Base-by-base conservation (phyloP, 2,113 vertebrate genomes). In the Rhodinocichla rosea region DNA sequence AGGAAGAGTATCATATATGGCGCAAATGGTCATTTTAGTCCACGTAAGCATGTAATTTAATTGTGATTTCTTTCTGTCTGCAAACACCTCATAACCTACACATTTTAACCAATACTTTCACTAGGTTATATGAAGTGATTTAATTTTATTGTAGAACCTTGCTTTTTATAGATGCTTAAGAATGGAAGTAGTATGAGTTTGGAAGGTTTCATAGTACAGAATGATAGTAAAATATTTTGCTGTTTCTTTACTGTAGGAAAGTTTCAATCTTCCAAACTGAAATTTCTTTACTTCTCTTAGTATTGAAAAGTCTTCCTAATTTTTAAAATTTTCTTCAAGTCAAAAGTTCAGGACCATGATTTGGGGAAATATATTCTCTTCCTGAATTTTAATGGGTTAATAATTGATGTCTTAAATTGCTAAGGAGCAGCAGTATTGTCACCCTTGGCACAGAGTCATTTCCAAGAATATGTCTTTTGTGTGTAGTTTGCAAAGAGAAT, bases 81-180 rank as follows among this genome's bases (percentile, higher is more conserved):
- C 59, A 95, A 93, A 87, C 40, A 91, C 65, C 50, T 95, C 70
- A 88, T 87, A 85, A 88, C 50, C 40, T 76, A 37, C 55, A 84
- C 8, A 47, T 91, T 96, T 93, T 68, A 78, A 71, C 62, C 45
- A 73, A 53, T 83, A 50, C 18, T 82, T 92, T 91, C 33, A 67
- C 21, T 69, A 57, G 67, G 33, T 65, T 92, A 56, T 32, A 63
- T 57, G 50, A 4, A 83, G 70, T 15, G 45, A 87, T 95, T 96
- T 92, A 59, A 93, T 96, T 97, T 97, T 90, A 96, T 91, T 94
- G 23, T 90, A 78, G 28, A 94, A 6, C 56, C 52, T 96, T 82
- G 89, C 70, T 71, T 94, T 93, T 92, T 87, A 95, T 82, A 95
- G 55, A 32, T 90, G 33, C 9, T 87, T 88, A 59, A 90, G 73